Conservation (phyloP, 2,113 vertebrate genomes). For the Equus przewalskii region DNA sequence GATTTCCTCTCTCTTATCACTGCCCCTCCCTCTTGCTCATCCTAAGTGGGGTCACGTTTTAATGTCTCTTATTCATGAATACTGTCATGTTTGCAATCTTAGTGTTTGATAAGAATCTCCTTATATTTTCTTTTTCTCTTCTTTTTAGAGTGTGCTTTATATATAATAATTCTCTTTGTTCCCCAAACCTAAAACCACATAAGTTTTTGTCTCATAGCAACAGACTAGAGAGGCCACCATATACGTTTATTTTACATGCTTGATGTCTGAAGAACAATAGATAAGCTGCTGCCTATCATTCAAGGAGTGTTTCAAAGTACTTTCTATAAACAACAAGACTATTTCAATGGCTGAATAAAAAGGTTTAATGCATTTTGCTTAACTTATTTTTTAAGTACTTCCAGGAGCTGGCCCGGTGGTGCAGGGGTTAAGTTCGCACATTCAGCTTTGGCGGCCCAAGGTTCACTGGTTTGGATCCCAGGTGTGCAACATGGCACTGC, state of each 20-base stretch:
- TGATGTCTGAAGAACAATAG: background rate
- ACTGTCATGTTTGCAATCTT: background rate
- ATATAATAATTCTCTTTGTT: slow-evolving; percentile 44
- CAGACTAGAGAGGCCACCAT: background rate
- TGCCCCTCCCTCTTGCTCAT: background rate
- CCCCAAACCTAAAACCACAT: background rate
- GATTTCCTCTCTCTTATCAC: background rate
- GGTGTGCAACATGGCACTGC: no score
- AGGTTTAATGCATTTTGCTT: background rate
- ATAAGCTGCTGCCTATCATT: background rate
- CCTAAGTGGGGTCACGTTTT: background rate
- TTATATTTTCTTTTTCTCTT: background rate
- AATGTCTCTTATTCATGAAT: background rate
- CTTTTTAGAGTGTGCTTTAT: background rate
- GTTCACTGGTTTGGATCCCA: no score
- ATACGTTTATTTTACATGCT: background rate
- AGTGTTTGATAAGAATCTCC: background rate
- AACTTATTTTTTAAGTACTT: background rate
- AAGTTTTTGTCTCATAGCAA: slow-evolving; percentile 51
- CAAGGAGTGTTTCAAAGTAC: background rate
- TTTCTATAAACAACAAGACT: background rate
- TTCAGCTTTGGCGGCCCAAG: no score
- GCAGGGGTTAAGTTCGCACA: no score
- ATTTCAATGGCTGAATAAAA: background rate
- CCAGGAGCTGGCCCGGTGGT: no score